Evolutionary conservation across 2,797 vertebrate genomes (phyloP).

Genomic region (Holocentrus rufus): DNA sequence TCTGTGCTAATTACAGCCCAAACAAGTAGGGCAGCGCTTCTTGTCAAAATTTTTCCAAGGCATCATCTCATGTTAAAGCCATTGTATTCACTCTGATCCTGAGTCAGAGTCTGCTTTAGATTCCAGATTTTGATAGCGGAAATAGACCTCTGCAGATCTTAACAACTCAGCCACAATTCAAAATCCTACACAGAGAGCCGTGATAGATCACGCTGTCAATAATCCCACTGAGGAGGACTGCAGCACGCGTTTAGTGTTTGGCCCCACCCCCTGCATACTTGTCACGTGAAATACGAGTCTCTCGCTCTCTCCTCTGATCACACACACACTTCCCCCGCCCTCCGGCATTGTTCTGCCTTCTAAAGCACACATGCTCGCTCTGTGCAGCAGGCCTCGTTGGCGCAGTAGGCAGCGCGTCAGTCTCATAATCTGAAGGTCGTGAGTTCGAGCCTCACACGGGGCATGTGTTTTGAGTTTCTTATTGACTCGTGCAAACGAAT

Average conservation of each 20-base stretch:
- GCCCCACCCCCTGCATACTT: constrained; percentile 26
- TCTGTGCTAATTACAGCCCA: constrained; percentile 63
- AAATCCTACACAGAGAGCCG: constrained; percentile 17
- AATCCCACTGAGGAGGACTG: constrained; percentile 17
- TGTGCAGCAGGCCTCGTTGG: constrained; percentile 27
- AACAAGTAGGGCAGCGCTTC: constrained; percentile 44
- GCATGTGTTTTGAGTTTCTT: constrained; percentile 33
- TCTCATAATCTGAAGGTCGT: constrained; percentile 74
- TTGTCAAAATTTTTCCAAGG: constrained; percentile 50
- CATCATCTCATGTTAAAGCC: constrained; percentile 37
- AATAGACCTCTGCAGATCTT: neutral
- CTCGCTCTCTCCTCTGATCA: neutral
- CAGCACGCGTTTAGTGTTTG: constrained; percentile 36
- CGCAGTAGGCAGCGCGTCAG: constrained; percentile 70
- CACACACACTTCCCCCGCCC: neutral
- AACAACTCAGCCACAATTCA: constrained; percentile 21
- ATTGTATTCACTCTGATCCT: constrained; percentile 16
- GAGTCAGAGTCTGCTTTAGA: constrained; percentile 19
- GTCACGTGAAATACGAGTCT: constrained; percentile 26
- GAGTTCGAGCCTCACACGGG: constrained; percentile 73
- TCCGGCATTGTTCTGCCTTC: neutral
- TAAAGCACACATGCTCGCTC: rapidly evolving
- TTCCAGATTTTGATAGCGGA: neutral
- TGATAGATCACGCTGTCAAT: constrained; percentile 13
- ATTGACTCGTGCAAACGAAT: neutral